These are phyloP conservation scores for Tetropium fuscum DNA, from an alignment of 2,888 invertebrate genomes.

Conservation along the genomic window DNA sequence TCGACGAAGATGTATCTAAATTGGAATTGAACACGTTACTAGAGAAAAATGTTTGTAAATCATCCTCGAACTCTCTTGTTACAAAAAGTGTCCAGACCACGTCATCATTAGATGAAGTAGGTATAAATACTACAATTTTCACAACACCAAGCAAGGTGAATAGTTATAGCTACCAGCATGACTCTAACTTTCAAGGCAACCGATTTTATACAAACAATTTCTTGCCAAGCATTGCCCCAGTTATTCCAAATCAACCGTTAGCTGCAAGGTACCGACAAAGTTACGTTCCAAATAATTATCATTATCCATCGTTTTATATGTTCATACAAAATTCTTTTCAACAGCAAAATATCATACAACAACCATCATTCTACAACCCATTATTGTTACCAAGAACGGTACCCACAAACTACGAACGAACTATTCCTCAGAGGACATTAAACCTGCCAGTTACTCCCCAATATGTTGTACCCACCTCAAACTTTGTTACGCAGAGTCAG, in stretches of 20 bases:
- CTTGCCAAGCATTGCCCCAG: slow-evolving; percentile 27
- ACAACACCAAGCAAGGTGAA: slow-evolving; percentile 9
- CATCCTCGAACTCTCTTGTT: slow-evolving; percentile 9
- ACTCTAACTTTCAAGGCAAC: slow-evolving; percentile 16
- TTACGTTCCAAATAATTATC: slow-evolving; percentile 34
- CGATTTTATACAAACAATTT: slow-evolving; percentile 34
- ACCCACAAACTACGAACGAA: slow-evolving; percentile 29
- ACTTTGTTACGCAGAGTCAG: slow-evolving; percentile 32
- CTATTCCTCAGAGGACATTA: slow-evolving; percentile 30
- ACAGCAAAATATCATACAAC: slow-evolving; percentile 39
- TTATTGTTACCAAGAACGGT: slow-evolving; percentile 33
- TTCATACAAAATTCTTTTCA: slow-evolving; percentile 37
- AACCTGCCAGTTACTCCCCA: slow-evolving; percentile 31
- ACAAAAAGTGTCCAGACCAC: slow-evolving; percentile 37
- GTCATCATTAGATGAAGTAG: slow-evolving; percentile 28
- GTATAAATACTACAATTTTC: slow-evolving; percentile 24
- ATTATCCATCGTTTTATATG: slow-evolving; percentile 39
- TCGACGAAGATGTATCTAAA: slow-evolving; percentile 23
- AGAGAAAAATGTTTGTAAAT: slow-evolving; percentile 8
- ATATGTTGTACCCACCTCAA: slow-evolving; percentile 28
- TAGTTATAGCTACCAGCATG: slow-evolving; percentile 18
- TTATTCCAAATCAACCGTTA: slow-evolving; percentile 18
- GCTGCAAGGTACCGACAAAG: slow-evolving; percentile 31
- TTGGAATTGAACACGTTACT: background rate
- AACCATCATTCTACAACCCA: slow-evolving; percentile 32